Conservation (phyloP, 2,888 invertebrate genomes). For the Hydriomena furcata region DNA sequence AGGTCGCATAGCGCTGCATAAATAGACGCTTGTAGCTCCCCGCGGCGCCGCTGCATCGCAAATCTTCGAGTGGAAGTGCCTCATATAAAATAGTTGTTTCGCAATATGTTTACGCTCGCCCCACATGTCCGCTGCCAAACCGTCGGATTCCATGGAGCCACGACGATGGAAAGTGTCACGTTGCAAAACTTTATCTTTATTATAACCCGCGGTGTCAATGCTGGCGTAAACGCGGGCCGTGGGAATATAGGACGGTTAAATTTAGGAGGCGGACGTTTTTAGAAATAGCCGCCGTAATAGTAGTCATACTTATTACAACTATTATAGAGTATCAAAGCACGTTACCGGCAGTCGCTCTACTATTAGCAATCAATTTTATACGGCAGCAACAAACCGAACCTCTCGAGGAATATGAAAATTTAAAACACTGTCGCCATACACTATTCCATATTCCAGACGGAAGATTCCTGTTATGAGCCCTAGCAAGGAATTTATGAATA, state of each 20-base stretch:
- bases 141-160: constrained; percentile 54
- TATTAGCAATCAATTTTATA: constrained; percentile 1
- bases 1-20: constrained; percentile 79
- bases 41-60: constrained; percentile 40
- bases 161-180: constrained; percentile 25
- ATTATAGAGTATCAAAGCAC: constrained; percentile 17
- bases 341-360: constrained; percentile 18
- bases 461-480: constrained; percentile 18
- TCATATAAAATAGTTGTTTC: constrained; percentile 58
- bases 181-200: constrained; percentile 62
- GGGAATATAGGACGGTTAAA: constrained; percentile 69
- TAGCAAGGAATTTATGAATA: constrained; percentile 20
- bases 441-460: constrained; percentile 10
- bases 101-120: constrained; percentile 67
- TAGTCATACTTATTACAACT: constrained; percentile 26
- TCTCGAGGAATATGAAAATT: not conserved
- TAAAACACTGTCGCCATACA: not conserved
- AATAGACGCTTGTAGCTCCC: constrained; percentile 63
- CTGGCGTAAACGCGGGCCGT: constrained; percentile 50
- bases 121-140: constrained; percentile 62
- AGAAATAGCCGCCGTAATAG: constrained; percentile 39
- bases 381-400: too few species aligned
- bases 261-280: constrained; percentile 56
- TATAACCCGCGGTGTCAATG: constrained; percentile 51
- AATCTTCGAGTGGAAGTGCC: constrained; percentile 46